Percentiles rank a stretch among this genome's conserved stretches.
Conservation (phyloP, 1,140 invertebrate genomes). For the Thereuonema tuberculata region DNA sequence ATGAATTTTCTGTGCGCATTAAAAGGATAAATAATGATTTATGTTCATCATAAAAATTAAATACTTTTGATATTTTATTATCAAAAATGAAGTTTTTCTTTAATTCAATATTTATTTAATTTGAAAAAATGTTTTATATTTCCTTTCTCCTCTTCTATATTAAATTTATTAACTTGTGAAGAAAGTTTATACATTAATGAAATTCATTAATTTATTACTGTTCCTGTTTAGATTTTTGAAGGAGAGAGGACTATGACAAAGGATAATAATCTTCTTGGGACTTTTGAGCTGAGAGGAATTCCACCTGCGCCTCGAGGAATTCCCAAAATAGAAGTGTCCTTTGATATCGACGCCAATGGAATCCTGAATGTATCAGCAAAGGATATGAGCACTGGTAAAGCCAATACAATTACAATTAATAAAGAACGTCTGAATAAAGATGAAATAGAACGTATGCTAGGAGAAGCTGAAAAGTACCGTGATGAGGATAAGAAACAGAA, state of each 20-base stretch:
- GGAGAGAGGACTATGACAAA: slow-evolving; percentile 84
- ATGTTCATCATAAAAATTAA: too few relatives aligned
- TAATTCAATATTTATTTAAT: too few relatives aligned
- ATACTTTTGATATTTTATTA: too few relatives aligned
- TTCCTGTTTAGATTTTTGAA: too few relatives aligned
- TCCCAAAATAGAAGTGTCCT: slow-evolving; percentile 40
- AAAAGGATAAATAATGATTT: too few relatives aligned
- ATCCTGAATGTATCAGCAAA: slow-evolving; percentile 40
- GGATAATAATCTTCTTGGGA: slow-evolving; percentile 82
- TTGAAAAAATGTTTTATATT: slow-evolving; percentile 17
- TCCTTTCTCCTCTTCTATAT: too few relatives aligned
- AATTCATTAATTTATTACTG: slow-evolving; percentile 36
- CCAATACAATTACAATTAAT: slow-evolving; percentile 48
- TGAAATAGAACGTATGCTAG: slow-evolving; percentile 49
- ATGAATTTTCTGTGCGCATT: too few relatives aligned
- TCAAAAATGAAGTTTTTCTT: too few relatives aligned
- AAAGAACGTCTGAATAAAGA: slow-evolving; percentile 44
- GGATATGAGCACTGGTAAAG: slow-evolving; percentile 47
- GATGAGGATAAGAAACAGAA: slow-evolving; percentile 43
- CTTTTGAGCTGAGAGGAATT: slow-evolving; percentile 86
- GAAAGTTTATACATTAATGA: too few relatives aligned
- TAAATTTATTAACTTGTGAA: too few relatives aligned
- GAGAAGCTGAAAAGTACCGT: slow-evolving; percentile 44
- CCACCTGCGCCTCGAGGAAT: slow-evolving; percentile 70
- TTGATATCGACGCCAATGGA: slow-evolving; percentile 36